Percentiles rank a stretch among this genome's conserved stretches.
Evolutionary conservation across 2,113 vertebrate species (phyloP).

Genomic region (Trinectes maculatus): DNA sequence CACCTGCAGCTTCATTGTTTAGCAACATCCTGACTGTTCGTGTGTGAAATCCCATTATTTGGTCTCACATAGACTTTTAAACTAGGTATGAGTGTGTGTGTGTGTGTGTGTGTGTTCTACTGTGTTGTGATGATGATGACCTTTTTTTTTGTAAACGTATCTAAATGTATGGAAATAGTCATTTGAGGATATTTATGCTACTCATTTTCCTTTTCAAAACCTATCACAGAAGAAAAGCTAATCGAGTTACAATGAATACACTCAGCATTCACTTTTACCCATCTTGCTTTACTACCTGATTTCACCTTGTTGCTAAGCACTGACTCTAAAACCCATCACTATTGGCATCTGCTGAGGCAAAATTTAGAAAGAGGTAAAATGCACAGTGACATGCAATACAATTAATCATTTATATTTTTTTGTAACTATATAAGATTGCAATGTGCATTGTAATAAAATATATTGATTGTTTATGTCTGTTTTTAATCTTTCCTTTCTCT

Average conservation of each 20-base stretch:
- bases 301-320: slow-evolving; percentile 31
- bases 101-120: neutral
- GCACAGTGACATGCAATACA: neutral
- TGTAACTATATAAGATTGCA: neutral
- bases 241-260: neutral
- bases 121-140: no score
- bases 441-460: neutral
- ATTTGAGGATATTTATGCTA: neutral
- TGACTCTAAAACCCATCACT: slow-evolving; percentile 2
- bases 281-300: neutral
- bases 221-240: neutral
- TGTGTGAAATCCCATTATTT: slow-evolving; percentile 54
- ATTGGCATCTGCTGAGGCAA: slow-evolving; percentile 2
- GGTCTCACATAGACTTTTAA: slow-evolving; percentile 27
- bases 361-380: slow-evolving; percentile 13
- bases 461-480: neutral
- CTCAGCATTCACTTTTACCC: neutral
- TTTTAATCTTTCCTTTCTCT: slow-evolving; percentile 40
- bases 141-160: neutral
- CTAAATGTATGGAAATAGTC: neutral
- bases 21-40: slow-evolving; percentile 49
- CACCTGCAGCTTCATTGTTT: slow-evolving; percentile 62
- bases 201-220: neutral
- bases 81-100: slow-evolving; percentile 18
- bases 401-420: neutral